phyloP scores from a whole-genome alignment of 2,113 vertebrate genomes.

The Harpagus bidentatus region DNA sequence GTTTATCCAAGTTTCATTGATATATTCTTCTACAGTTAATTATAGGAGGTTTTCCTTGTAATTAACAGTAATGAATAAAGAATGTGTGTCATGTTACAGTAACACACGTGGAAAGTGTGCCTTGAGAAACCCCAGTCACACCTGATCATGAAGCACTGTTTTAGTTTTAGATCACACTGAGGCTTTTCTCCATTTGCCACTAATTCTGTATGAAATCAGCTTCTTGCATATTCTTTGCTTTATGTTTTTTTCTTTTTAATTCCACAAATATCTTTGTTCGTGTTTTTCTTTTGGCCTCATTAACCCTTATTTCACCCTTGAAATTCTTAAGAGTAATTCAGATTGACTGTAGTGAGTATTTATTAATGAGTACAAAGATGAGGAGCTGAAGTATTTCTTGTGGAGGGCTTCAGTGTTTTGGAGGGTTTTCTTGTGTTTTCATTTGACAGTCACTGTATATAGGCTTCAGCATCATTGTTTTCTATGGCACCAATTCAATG shows the following conservation, averaged over 20 bases:
- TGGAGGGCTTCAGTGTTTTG: neutral
- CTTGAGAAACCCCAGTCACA: neutral
- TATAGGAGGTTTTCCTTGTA: conserved; percentile 8
- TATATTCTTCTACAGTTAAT: neutral
- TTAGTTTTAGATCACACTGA: neutral
- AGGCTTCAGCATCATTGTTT: neutral
- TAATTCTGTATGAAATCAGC: neutral
- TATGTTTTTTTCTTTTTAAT: neutral
- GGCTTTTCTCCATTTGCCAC: neutral
- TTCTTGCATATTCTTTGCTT: neutral
- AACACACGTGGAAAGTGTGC: neutral
- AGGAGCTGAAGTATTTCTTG: neutral
- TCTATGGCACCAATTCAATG: neutral
- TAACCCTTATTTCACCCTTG: neutral
- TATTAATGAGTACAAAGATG: neutral
- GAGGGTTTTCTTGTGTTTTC: neutral
- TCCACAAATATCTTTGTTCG: neutral
- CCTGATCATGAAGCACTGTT: neutral
- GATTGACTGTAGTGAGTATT: neutral
- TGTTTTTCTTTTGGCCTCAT: neutral
- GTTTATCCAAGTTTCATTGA: neutral
- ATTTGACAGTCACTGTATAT: neutral
- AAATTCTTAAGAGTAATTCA: neutral
- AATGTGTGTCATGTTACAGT: neutral
- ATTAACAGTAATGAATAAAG: conserved; percentile 24